phyloP scores from a whole-genome alignment of 1,140 invertebrate genomes.

The Cecropterus lyciades region DNA sequence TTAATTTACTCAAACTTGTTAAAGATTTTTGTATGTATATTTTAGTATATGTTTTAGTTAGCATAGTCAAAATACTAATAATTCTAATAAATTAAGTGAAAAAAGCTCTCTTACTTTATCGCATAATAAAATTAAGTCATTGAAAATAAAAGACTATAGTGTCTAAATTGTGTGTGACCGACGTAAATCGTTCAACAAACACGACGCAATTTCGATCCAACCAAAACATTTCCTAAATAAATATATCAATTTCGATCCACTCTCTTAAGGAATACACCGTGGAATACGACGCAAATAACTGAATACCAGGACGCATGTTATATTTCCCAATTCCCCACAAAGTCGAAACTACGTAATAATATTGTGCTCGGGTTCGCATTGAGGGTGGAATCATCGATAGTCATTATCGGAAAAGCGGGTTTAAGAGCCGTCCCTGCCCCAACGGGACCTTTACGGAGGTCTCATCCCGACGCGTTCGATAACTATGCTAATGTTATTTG shows the following conservation, averaged over 20 bases:
- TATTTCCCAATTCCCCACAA: constrained; percentile 75
- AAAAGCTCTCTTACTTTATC: no score
- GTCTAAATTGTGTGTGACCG: no score
- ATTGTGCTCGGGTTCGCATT: constrained; percentile 72
- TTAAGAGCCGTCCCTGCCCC: constrained; percentile 77
- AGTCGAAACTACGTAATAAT: constrained; percentile 78
- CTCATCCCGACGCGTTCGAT: constrained; percentile 79
- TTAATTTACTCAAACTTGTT: no score
- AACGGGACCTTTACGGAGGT: constrained; percentile 76
- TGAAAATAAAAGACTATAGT: no score
- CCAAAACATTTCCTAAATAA: constrained; percentile 34
- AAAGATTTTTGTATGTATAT: no score
- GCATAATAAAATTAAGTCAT: no score
- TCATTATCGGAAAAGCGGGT: constrained; percentile 82
- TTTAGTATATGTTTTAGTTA: no score
- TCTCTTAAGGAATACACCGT: constrained; percentile 41
- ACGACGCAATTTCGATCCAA: constrained; percentile 14
- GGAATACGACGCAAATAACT: constrained; percentile 65
- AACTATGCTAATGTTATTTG: constrained; percentile 84
- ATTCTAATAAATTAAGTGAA: no score
- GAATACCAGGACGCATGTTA: constrained; percentile 63
- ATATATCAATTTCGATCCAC: constrained; percentile 39
- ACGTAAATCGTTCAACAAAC: background rate
- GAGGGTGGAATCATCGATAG: constrained; percentile 81
- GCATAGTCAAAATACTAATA: no score